Evolutionary conservation across 2,113 vertebrate species (phyloP).

Genomic region (Gambusia affinis): DNA sequence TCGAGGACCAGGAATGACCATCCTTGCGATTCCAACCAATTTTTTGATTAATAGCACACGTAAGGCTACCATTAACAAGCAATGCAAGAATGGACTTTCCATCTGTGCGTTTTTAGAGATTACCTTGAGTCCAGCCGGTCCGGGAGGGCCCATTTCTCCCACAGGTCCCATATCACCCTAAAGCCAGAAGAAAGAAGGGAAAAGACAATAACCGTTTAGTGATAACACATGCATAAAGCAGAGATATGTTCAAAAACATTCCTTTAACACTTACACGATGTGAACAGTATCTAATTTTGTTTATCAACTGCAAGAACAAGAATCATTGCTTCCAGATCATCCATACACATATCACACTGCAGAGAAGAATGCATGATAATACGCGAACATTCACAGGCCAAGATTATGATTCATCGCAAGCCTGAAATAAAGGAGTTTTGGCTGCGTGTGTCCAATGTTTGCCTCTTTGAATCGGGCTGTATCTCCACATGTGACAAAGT

Average conservation of each 20-base stretch:
- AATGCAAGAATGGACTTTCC: not conserved
- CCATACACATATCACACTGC: constrained; percentile 4
- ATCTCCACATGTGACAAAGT: constrained; percentile 7
- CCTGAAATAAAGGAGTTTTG: constrained; percentile 22
- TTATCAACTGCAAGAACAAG: constrained; percentile 21
- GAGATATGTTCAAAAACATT: not conserved
- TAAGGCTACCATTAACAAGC: not conserved
- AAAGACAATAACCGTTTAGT: constrained; percentile 29
- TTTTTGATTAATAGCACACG: constrained; percentile 1
- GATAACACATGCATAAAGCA: constrained; percentile 15
- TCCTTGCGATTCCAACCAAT: not conserved
- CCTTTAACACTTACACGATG: constrained; percentile 6
- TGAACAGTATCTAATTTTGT: constrained; percentile 13
- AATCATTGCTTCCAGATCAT: constrained; percentile 34
- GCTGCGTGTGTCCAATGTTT: constrained; percentile 10
- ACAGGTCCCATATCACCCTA: constrained; percentile 93
- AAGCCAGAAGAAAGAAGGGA: constrained; percentile 63
- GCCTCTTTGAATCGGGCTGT: not conserved
- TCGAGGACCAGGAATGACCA: not conserved
- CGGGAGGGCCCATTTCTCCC: constrained; percentile 89
- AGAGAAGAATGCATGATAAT: constrained; percentile 26
- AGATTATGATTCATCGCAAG: constrained; percentile 13
- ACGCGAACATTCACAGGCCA: constrained; percentile 23
- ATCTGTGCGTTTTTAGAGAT: constrained; percentile 39
- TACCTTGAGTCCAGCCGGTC: constrained; percentile 96